These are phyloP conservation scores for Porites divaricata DNA, from an alignment of 92 coral and sea anemone species.

Conservation along the genomic window DNA sequence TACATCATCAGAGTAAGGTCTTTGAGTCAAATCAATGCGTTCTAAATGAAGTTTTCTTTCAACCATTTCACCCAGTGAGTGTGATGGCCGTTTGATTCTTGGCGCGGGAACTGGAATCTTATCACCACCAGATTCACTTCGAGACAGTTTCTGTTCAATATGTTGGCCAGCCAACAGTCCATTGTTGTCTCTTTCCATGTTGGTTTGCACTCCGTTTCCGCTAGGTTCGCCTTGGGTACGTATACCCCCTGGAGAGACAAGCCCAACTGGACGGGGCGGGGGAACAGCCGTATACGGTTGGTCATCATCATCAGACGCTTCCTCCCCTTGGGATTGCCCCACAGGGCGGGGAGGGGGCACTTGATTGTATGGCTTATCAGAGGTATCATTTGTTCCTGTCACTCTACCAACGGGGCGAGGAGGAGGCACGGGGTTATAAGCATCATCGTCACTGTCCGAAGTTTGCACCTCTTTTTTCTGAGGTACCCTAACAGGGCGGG, in stretches of 20 bases:
- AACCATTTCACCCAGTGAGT: slow-evolving; percentile 84
- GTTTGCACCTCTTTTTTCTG: neutral
- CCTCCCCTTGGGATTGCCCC: neutral
- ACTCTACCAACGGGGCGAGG: slow-evolving; percentile 5
- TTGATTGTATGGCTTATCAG: neutral
- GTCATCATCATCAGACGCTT: neutral
- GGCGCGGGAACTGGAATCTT: slow-evolving; percentile 69
- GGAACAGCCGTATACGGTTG: slow-evolving; percentile 9
- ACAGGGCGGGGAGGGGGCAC: slow-evolving; percentile 23
- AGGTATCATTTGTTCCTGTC: neutral
- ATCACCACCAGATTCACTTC: slow-evolving; percentile 5
- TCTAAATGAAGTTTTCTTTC: slow-evolving; percentile 86
- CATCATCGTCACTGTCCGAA: neutral
- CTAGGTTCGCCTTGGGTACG: slow-evolving; percentile 40
- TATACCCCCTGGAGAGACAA: neutral
- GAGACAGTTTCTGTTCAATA: slow-evolving; percentile 6
- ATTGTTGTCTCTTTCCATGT: slow-evolving; percentile 10
- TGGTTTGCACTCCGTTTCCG: neutral
- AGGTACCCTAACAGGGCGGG: neutral
- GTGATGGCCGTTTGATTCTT: slow-evolving; percentile 78
- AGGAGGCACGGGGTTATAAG: neutral
- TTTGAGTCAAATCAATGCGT: slow-evolving; percentile 84
- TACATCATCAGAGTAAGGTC: slow-evolving; percentile 84
- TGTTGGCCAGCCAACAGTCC: slow-evolving; percentile 2
- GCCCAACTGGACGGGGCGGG: slow-evolving; percentile 24